Evolutionary conservation across 2,888 invertebrate species (phyloP).

Genomic region (Bellardia pandia): DNA sequence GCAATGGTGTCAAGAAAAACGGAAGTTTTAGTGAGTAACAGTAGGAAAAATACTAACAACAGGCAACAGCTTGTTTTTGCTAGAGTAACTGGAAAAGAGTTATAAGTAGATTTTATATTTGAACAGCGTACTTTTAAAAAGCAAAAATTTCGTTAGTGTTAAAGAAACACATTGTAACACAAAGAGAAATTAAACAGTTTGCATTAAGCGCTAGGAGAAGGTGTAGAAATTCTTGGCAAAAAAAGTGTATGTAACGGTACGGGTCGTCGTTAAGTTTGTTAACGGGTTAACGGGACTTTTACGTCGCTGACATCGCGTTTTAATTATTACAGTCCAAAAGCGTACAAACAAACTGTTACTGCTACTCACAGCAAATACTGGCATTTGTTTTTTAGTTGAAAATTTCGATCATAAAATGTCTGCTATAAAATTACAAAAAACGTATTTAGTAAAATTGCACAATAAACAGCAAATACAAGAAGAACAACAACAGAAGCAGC

Average conservation of each 20-base stretch:
- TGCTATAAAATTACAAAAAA: slow-evolving; percentile 77
- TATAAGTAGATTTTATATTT: slow-evolving; percentile 26
- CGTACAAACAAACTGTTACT: slow-evolving; percentile 51
- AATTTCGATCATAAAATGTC: slow-evolving; percentile 76
- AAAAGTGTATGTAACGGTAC: slow-evolving; percentile 10
- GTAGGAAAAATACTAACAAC: slow-evolving; percentile 40
- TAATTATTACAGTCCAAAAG: slow-evolving; percentile 15
- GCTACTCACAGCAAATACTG: neutral
- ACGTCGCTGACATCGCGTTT: neutral
- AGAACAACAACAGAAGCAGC: slow-evolving; percentile 47
- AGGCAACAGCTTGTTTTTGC: slow-evolving; percentile 62
- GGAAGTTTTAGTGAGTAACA: slow-evolving; percentile 58
- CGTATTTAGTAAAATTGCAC: slow-evolving; percentile 76
- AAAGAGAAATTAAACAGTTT: slow-evolving; percentile 21
- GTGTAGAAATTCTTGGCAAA: neutral
- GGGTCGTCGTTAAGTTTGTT: slow-evolving; percentile 30
- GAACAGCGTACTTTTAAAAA: neutral
- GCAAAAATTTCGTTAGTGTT: slow-evolving; percentile 16
- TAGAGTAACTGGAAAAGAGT: neutral
- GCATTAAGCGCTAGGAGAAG: neutral
- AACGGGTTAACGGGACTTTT: slow-evolving; percentile 22
- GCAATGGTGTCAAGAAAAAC: slow-evolving; percentile 63
- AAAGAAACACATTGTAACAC: slow-evolving; percentile 9
- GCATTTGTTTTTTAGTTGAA: slow-evolving; percentile 21
- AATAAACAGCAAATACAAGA: slow-evolving; percentile 56